Conservation (phyloP, 2,888 invertebrate genomes). For the Brachyptera putata region DNA sequence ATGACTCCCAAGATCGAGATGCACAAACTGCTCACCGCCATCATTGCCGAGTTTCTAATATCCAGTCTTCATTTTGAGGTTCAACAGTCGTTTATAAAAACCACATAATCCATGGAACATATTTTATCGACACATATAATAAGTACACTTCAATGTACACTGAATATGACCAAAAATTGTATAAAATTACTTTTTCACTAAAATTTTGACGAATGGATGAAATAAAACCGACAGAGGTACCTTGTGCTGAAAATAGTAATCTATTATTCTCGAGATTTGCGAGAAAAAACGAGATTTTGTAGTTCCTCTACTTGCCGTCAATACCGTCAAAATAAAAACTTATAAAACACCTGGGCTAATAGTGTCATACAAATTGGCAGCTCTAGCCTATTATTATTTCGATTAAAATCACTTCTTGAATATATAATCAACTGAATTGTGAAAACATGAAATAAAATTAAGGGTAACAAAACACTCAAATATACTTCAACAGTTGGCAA, state of each 20-base stretch:
- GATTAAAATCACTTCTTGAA: no score
- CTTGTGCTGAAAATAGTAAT: slow-evolving; percentile 40
- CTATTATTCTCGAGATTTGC: slow-evolving; percentile 38
- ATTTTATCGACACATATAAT: slow-evolving; percentile 20
- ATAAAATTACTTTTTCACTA: slow-evolving; percentile 22
- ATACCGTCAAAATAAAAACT: no score
- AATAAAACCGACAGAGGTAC: slow-evolving; percentile 34
- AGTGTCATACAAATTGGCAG: no score
- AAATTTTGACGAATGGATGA: slow-evolving; percentile 25
- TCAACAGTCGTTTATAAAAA: slow-evolving; percentile 24
- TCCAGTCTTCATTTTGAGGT: slow-evolving; percentile 33
- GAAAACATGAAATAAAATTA: no score
- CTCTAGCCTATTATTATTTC: no score
- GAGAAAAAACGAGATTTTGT: slow-evolving; percentile 39
- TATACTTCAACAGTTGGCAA: no score
- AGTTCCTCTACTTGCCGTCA: slow-evolving; percentile 20
- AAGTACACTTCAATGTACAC: slow-evolving; percentile 17
- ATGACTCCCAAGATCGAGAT: slow-evolving; percentile 34
- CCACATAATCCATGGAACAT: slow-evolving; percentile 27
- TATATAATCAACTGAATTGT: no score
- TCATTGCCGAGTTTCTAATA: slow-evolving; percentile 34
- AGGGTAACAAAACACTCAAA: no score
- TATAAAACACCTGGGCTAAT: no score
- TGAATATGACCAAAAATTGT: slow-evolving; percentile 24
- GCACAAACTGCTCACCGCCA: slow-evolving; percentile 35